Conservation (phyloP, 35 echinoderm and acorn worm species). For the Lytechinus pictus region DNA sequence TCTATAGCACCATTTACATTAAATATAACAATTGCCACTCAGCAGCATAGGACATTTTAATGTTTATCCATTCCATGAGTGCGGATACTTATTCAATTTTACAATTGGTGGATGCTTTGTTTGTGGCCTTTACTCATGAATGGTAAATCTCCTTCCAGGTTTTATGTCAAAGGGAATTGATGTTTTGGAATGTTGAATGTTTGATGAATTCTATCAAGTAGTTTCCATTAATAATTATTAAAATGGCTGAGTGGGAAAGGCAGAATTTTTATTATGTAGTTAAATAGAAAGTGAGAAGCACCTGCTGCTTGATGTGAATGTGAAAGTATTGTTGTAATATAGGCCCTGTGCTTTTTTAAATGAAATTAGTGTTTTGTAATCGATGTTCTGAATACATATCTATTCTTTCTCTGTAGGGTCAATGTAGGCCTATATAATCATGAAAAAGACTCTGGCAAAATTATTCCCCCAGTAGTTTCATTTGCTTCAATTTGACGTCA, state of each 20-base stretch:
- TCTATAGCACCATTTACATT: not conserved
- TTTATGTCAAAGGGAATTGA: not conserved
- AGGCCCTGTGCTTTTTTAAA: not conserved
- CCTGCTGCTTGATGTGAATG: not conserved
- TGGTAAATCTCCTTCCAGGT: not conserved
- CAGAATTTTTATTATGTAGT: too few relatives aligned
- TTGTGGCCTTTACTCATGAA: not conserved
- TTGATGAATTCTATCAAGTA: not conserved
- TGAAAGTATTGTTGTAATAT: not conserved
- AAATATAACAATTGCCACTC: not conserved
- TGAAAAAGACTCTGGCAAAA: too few relatives aligned
- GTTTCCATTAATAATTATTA: not conserved
- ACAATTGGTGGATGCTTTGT: not conserved
- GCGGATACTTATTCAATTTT: not conserved
- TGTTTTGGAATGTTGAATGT: not conserved
- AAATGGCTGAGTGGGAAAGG: not conserved
- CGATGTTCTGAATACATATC: too few relatives aligned
- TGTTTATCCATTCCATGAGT: not conserved
- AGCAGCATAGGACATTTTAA: not conserved
- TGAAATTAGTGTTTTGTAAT: not conserved
- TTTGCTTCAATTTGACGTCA: too few relatives aligned
- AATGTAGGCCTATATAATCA: too few relatives aligned
- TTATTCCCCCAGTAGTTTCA: too few relatives aligned
- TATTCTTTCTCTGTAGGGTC: too few relatives aligned
- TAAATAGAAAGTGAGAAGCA: not conserved